A percentile compares a stretch with the other conserved stretches of the same genome.
Conservation (phyloP, 2,797 vertebrate genomes). For the Dendrocincla tyrannina region DNA sequence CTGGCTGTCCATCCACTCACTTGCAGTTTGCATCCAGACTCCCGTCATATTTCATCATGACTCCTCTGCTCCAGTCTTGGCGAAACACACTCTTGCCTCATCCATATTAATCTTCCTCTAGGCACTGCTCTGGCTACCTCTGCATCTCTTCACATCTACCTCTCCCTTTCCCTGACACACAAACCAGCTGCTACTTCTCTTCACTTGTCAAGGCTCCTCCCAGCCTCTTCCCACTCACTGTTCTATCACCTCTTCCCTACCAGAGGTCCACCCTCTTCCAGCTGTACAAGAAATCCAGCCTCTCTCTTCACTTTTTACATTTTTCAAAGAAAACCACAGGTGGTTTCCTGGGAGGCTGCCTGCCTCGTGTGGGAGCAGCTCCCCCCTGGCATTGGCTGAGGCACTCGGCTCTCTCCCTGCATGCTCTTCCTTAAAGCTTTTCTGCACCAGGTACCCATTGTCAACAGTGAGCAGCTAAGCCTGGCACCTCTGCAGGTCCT, state of each 20-base stretch:
- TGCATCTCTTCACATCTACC: not conserved
- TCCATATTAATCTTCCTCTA: not conserved
- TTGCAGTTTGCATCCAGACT: not conserved
- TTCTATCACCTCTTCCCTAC: not conserved
- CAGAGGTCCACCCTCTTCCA: not conserved
- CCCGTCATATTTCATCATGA: not conserved
- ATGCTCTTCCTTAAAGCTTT: not conserved
- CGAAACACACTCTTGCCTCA: not conserved
- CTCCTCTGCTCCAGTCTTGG: not conserved
- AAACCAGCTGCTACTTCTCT: not conserved
- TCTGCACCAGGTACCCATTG: not conserved
- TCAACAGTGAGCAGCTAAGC: not conserved
- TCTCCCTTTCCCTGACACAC: not conserved
- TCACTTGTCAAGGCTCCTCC: not conserved
- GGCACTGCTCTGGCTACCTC: not conserved
- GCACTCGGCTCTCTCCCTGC: not conserved
- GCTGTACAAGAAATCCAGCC: not conserved
- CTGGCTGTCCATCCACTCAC: not conserved
- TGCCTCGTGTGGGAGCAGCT: not conserved
- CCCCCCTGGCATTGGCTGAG: not conserved
- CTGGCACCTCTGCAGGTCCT: not conserved
- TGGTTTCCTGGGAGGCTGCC: not conserved
- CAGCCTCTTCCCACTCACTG: not conserved
- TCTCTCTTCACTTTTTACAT: not conserved
- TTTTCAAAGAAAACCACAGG: not conserved